Evolutionary conservation across 2,888 invertebrate genomes (phyloP).

Genomic region (Erebia ligea): DNA sequence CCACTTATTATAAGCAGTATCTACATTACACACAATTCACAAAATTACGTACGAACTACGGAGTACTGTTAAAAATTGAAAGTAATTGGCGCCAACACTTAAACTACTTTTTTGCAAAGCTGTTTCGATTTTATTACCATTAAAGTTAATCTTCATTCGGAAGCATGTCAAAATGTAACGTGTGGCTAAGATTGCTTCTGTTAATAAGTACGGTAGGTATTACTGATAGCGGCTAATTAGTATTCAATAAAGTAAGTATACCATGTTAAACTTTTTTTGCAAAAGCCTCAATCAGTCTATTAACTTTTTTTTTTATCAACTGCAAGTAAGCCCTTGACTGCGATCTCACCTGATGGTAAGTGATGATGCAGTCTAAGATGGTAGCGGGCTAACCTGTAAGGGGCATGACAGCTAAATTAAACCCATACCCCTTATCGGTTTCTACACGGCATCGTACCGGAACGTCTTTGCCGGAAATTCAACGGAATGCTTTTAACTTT

Average conservation of each 20-base stretch:
- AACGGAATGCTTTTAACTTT: neutral
- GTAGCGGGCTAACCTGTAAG: too few relatives aligned
- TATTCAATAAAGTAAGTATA: neutral
- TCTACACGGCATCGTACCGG: too few relatives aligned
- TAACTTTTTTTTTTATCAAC: too few relatives aligned
- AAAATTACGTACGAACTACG: neutral
- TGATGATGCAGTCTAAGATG: too few relatives aligned
- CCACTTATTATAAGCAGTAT: constrained; percentile 58
- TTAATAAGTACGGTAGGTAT: neutral
- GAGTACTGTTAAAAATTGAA: constrained; percentile 26
- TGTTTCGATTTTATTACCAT: constrained; percentile 5
- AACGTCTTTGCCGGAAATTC: too few relatives aligned
- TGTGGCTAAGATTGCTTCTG: neutral
- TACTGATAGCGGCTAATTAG: neutral
- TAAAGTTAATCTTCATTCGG: constrained; percentile 1
- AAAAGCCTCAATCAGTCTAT: neutral
- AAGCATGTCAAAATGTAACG: neutral
- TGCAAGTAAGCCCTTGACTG: too few relatives aligned
- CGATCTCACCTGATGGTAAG: too few relatives aligned
- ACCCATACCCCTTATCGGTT: too few relatives aligned
- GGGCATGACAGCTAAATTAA: too few relatives aligned
- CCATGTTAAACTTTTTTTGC: neutral
- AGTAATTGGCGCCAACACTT: constrained; percentile 17
- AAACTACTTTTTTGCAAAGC: constrained; percentile 13
- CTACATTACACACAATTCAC: too few relatives aligned